phyloP scores from a whole-genome alignment of 2,113 vertebrate genomes.

The Limanda limanda region DNA sequence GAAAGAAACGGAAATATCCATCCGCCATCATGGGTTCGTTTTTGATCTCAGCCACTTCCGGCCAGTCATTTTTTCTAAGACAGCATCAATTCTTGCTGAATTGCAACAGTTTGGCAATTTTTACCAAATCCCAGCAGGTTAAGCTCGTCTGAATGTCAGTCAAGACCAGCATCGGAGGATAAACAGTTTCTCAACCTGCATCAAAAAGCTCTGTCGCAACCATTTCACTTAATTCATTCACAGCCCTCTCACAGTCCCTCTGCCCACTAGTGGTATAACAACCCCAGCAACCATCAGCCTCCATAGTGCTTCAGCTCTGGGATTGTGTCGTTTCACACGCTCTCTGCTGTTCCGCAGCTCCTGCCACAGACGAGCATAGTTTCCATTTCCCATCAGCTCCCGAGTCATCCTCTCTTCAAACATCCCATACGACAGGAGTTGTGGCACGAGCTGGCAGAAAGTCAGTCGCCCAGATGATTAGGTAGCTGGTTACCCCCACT shows the following conservation, averaged over 20 bases:
- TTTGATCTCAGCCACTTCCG: conserved; percentile 4
- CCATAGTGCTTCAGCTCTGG: conserved; percentile 16
- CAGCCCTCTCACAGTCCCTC: conserved; percentile 12
- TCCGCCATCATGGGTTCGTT: background rate
- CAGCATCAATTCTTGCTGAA: background rate
- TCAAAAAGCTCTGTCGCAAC: background rate
- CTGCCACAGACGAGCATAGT: conserved; percentile 15
- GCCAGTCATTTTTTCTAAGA: background rate
- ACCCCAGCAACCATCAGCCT: background rate
- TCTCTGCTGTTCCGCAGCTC: conserved; percentile 4
- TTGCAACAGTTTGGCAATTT: background rate
- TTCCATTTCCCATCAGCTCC: conserved; percentile 21
- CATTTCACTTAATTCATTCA: conserved; percentile 25
- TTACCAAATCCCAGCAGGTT: conserved; percentile 11
- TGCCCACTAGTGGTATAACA: conserved; percentile 10
- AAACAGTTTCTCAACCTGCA: conserved; percentile 1
- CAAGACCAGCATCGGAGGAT: conserved; percentile 7
- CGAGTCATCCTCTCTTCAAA: conserved; percentile 17
- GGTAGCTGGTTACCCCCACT: conserved; percentile 26
- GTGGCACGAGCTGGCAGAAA: conserved; percentile 28
- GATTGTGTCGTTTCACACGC: conserved; percentile 33
- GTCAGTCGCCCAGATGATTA: conserved; percentile 22
- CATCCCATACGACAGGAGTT: conserved; percentile 3
- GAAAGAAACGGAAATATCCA: conserved; percentile 10
- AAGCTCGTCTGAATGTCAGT: background rate